These are phyloP conservation scores for Polymixis flavicincta DNA, from an alignment of 2,888 invertebrate genomes.

Conservation along the genomic window DNA sequence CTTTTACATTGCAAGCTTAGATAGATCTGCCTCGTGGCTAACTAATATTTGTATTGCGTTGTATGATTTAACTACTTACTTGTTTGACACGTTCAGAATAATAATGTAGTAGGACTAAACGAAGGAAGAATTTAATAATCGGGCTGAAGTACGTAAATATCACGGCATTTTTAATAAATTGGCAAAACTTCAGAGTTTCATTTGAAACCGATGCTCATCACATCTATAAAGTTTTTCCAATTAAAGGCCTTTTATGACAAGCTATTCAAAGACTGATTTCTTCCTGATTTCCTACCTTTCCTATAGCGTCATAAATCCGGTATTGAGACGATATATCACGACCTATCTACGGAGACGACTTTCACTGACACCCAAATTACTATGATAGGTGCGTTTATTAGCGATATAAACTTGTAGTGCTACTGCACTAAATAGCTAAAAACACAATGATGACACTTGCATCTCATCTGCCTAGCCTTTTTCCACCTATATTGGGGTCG, in stretches of 20 bases:
- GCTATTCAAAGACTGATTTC: background rate
- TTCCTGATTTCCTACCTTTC: conserved; percentile 4
- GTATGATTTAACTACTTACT: background rate
- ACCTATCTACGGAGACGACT: conserved; percentile 47
- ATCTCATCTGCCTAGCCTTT: no score
- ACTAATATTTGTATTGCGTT: conserved; percentile 6
- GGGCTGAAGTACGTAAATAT: background rate
- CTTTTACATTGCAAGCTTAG: conserved; percentile 17
- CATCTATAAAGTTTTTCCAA: background rate
- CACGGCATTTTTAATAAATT: background rate
- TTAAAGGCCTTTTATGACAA: background rate
- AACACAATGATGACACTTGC: background rate
- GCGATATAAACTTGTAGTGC: no score
- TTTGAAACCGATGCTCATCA: background rate
- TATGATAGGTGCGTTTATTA: background rate
- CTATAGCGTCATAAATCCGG: conserved; percentile 68
- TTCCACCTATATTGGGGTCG: no score
- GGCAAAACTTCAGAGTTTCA: background rate
- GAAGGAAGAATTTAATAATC: background rate
- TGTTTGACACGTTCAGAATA: background rate
- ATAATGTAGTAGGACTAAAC: conserved; percentile 29
- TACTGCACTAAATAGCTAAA: conserved; percentile 14
- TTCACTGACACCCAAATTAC: conserved; percentile 67
- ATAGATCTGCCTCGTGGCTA: background rate
- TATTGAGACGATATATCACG: conserved; percentile 74